Evolutionary conservation across 2,797 vertebrate species (phyloP).

Genomic region (Semotilus atromaculatus): DNA sequence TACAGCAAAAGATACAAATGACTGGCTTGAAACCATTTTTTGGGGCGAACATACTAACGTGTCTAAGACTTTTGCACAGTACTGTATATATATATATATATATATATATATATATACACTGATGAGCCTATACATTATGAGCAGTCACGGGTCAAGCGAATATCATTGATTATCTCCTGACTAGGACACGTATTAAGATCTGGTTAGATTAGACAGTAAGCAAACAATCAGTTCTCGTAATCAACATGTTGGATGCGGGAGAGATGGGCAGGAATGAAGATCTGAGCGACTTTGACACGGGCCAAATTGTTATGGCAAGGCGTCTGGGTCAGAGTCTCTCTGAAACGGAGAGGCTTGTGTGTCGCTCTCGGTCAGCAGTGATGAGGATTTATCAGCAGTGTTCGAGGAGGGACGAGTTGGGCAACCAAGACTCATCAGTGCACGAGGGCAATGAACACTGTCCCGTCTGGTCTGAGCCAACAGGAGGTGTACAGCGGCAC

Average conservation of each 20-base stretch:
- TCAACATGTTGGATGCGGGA: background rate
- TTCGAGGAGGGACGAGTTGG: background rate
- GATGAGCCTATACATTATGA: no score
- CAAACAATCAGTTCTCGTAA: background rate
- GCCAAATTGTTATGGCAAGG: background rate
- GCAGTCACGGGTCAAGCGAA: no score
- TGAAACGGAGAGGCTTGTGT: no score
- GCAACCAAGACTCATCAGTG: background rate
- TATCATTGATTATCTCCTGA: background rate
- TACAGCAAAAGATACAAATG: no score
- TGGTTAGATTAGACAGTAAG: background rate
- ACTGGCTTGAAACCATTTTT: no score
- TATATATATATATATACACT: no score
- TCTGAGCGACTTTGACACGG: background rate
- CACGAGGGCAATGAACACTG: background rate
- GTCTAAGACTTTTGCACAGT: no score
- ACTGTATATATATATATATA: no score
- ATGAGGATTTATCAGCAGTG: background rate
- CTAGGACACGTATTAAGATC: background rate
- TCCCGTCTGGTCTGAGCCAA: background rate
- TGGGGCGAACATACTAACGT: no score
- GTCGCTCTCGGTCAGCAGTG: no score
- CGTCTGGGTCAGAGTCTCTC: background rate
- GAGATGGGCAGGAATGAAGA: background rate
- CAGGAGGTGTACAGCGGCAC: no score